Base-by-base conservation (phyloP, 1,140 invertebrate genomes). In the Atta texana region DNA sequence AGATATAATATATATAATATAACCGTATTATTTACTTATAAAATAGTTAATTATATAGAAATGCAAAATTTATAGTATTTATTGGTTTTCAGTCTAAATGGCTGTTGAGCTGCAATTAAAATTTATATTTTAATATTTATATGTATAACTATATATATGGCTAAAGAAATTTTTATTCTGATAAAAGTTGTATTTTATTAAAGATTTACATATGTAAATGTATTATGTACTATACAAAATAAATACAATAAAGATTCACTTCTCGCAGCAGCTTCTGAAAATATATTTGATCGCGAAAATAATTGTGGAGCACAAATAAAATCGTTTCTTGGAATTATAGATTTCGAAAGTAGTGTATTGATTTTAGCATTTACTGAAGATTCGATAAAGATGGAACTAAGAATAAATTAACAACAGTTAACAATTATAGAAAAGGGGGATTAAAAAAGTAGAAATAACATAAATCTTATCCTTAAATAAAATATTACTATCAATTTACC, bases 71-170 rank as follows among this genome's bases (percentile, higher is more conserved):
- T 39, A 39, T 39, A 7, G 7, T 39, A 39, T 39, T 39, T 39
- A 8, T 39, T 39, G 6, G 7, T 39, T 39, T 39, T 39, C 7
- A 39, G 34, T 39, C 34, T 39, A 39, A 44, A 8, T 44, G 39
- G 39, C 39, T 44, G 5, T 74, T 31, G 28, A 74, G 2, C 3
- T 18, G 28, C 2, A 2, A 31, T 55, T 71, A 51, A 69, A 24
- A 49, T 2, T 51, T 71, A 49, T 71, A 49, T 71, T 51, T 55
- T 53, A 16, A 74, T 74, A 39, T 55, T 39, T 31, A 64, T 7
- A 12, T 34, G 31, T 34, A 34, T n/a, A 34, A 7, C n/a, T 34
- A 14, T 66, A 64, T 34, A 14, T 66, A 64, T 34, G 63, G 1
- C 6, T 66, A 66, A 66, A 66, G 18, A 31, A 34, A 21, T 21